Percentiles rank a stretch among this genome's conserved stretches.
Conservation (phyloP, 2,113 vertebrate genomes). For the Myrmecobius fasciatus region DNA sequence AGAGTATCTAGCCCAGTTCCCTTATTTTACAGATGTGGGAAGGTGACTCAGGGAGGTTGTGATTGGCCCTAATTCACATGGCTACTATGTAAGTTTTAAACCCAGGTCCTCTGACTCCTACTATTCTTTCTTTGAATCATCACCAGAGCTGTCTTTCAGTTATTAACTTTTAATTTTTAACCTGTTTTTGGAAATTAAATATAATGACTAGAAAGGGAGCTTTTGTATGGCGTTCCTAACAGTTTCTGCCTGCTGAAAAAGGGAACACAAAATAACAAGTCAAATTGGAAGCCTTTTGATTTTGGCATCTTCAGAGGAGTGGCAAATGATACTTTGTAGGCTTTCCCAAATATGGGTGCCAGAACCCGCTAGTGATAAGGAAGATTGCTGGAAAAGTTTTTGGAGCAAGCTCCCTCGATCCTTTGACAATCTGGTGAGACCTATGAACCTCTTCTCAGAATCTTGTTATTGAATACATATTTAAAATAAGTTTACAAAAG, state of each 20-base stretch:
- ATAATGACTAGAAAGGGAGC: background rate
- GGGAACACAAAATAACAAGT: background rate
- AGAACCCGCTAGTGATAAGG: background rate
- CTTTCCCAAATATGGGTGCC: background rate
- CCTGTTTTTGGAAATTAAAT: background rate
- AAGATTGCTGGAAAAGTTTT: background rate
- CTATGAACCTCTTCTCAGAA: background rate
- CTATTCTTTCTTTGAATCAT: background rate
- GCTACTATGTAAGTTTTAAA: background rate
- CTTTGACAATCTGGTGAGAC: background rate
- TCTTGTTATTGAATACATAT: background rate
- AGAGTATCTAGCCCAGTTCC: background rate
- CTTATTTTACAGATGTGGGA: conserved; percentile 7
- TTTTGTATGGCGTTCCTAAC: background rate
- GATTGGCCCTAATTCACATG: background rate
- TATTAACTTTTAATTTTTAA: background rate
- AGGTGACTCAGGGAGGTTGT: background rate
- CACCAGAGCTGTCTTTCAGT: background rate
- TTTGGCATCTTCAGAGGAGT: background rate
- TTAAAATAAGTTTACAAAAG: no score
- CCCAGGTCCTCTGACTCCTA: background rate
- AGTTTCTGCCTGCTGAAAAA: conserved; percentile 24
- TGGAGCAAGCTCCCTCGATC: background rate
- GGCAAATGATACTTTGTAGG: background rate
- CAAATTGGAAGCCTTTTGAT: conserved; percentile 1